A percentile compares a stretch with the other conserved stretches of the same genome.
Conservation (phyloP, 2,797 vertebrate species). For the Alcedo quadribrachys region DNA sequence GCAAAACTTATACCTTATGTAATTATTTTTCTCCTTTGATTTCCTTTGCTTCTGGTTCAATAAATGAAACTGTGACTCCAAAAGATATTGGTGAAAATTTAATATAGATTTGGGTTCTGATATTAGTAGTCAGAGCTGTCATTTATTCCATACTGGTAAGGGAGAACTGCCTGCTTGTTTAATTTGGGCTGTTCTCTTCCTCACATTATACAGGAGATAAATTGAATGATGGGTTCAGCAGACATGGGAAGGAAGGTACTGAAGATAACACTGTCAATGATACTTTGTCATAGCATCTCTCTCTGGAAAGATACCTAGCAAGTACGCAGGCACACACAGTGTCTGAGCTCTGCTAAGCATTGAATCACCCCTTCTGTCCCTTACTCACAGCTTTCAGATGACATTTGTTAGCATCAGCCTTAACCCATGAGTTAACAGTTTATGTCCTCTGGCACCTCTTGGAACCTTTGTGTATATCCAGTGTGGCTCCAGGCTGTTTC, state of each 20-base stretch:
- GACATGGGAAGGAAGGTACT: neutral
- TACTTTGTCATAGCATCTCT: neutral
- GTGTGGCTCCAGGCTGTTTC: neutral
- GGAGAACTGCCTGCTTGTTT: neutral
- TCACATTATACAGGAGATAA: neutral
- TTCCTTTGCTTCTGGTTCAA: slow-evolving; percentile 46
- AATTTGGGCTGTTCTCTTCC: neutral
- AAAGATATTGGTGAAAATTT: slow-evolving; percentile 61
- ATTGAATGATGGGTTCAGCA: neutral
- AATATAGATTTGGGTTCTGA: slow-evolving; percentile 72
- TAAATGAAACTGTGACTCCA: slow-evolving; percentile 29
- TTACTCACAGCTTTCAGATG: neutral
- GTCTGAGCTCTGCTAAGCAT: neutral
- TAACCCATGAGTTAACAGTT: neutral
- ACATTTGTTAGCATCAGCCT: neutral
- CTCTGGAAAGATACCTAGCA: neutral
- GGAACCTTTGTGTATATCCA: neutral
- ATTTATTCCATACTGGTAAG: slow-evolving; percentile 34
- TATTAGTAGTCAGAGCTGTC: neutral
- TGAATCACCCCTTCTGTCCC: neutral
- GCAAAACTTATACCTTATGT: neutral
- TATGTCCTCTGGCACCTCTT: neutral
- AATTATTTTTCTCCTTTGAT: slow-evolving; percentile 62
- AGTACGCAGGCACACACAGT: rapidly evolving
- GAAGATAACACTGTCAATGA: neutral